Evolutionary conservation across 2,888 invertebrate species (phyloP), one percentile per base, ranked within the genome.

Genomic region (Hipparchia semele): DNA sequence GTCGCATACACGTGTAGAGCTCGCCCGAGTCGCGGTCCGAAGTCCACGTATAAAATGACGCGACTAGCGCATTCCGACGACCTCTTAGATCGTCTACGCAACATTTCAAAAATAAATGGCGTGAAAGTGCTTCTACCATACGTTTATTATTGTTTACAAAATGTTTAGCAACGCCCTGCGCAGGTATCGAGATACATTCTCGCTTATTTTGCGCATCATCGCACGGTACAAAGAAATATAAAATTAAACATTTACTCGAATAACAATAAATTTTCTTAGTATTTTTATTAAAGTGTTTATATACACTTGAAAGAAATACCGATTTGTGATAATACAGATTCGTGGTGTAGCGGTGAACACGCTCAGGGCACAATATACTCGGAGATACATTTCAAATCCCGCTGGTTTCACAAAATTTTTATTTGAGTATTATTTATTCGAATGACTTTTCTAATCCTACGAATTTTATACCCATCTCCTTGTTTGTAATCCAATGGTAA

Each of bases 131-230:
- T 13, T 7, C 59, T 68, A 51, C 46, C 46, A 58, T 68, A 62
- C 68, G 72, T 66, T 61, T 77, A 68, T 75, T 74, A 72, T 74
- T 75, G 73, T 77, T 77, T 70, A 72, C 61, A 71, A 75, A 64
- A 76, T 70, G 71, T 76, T 73, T 70, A 49, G 6, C 6, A 39
- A 39, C 2, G 39, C 39, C 2, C 39, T 39, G 39, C 39, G 39
- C 39, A 39, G 39, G 39, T 39, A 10, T 68, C 61, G 49, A 6
- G 0, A 13, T 54, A 23, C 23, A 23, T 6, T 54, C 1, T 54
- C 56, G 4, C 56, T 58, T 23, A 59, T 68, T 33, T 51, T 8
- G 10, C 64, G 49, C 49, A 64, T 64, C 23, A n/a, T 2, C 59
- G 39, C 13, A 23, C 23, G 6, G 3, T 8, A 58, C 33, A 60